A percentile compares a stretch with the other conserved stretches of the same genome.
phyloP scores from a whole-genome alignment of 2,113 vertebrate species.

The Oxyruncus cristatus region DNA sequence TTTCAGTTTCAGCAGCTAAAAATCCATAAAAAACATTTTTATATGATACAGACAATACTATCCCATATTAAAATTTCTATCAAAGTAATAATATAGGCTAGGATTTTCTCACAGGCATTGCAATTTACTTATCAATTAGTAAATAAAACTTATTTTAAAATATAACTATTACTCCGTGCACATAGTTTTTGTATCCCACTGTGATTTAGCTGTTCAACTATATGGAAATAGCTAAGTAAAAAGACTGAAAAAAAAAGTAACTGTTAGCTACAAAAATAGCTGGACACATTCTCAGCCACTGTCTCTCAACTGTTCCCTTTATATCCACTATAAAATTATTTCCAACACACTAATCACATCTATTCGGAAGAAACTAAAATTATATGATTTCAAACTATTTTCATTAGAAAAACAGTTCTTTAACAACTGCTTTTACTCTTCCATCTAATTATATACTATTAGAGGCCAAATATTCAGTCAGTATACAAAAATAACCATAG shows the following conservation, averaged over 20 bases:
- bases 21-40: conserved; percentile 55
- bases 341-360: conserved; percentile 51
- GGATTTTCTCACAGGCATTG: conserved; percentile 22
- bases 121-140: neutral
- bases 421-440: conserved; percentile 48
- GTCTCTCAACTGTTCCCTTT: conserved; percentile 38
- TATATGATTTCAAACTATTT: conserved; percentile 44
- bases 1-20: conserved; percentile 55
- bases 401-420: conserved; percentile 46
- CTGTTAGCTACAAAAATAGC: conserved; percentile 25
- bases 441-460: conserved; percentile 41
- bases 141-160: conserved; percentile 27
- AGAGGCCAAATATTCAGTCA: conserved; percentile 44
- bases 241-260: neutral
- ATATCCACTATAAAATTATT: conserved; percentile 20
- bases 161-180: neutral
- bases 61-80: conserved; percentile 20
- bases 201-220: neutral
- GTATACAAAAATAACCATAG: conserved; percentile 39
- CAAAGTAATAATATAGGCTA: neutral
- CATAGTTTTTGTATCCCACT: neutral
- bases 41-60: conserved; percentile 49
- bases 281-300: conserved; percentile 33
- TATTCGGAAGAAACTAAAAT: conserved; percentile 41
- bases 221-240: neutral